Evolutionary conservation across 2,797 vertebrate species (phyloP).

Genomic region (Spinibarbus caldwelli): DNA sequence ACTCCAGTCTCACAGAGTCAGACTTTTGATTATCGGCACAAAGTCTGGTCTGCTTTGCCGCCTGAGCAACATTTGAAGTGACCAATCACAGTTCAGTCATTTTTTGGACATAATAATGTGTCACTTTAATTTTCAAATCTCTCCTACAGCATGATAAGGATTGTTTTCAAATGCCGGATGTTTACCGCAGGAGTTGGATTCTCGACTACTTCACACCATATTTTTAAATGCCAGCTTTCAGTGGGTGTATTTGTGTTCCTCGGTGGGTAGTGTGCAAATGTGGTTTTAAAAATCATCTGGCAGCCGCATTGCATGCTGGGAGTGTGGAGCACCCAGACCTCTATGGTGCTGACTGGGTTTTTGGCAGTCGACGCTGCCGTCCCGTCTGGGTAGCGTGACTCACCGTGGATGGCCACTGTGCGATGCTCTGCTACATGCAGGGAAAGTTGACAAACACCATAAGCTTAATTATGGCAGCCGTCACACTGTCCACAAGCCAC

Average conservation of each 20-base stretch:
- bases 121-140: neutral
- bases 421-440: conserved; percentile 67
- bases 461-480: conserved; percentile 74
- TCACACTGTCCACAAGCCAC: conserved; percentile 66
- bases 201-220: conserved; percentile 60
- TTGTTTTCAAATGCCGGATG: conserved; percentile 7
- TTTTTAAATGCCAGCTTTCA: conserved; percentile 67
- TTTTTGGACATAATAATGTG: neutral
- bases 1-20: neutral
- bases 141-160: neutral
- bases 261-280: conserved; percentile 51
- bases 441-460: conserved; percentile 74
- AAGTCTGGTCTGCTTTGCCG: neutral
- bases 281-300: conserved; percentile 65
- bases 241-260: conserved; percentile 57
- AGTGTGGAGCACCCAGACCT: conserved; percentile 65
- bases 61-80: neutral
- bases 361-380: conserved; percentile 64
- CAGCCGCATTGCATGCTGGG: conserved; percentile 56
- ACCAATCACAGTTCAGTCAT: neutral
- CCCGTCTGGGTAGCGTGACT: conserved; percentile 74
- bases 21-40: neutral
- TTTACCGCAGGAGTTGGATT: conserved; percentile 20
- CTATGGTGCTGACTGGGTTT: conserved; percentile 61
- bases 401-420: conserved; percentile 69